These are phyloP conservation scores for Hyposoter didymator DNA, from an alignment of 2,888 invertebrate genomes.

Conservation along the genomic window DNA sequence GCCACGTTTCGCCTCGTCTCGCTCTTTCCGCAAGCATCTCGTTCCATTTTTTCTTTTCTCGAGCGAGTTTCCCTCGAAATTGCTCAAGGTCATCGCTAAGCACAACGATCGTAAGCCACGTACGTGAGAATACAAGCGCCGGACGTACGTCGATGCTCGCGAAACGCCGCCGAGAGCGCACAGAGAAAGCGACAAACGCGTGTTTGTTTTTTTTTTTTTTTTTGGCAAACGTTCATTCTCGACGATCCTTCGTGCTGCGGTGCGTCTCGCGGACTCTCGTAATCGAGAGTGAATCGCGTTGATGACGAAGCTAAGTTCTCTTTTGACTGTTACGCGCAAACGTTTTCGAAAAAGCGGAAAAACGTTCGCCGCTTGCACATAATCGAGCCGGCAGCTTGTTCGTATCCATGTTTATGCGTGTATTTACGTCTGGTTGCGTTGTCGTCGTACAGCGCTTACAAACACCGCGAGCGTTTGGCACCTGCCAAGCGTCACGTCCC, in stretches of 20 bases:
- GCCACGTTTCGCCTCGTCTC: not conserved
- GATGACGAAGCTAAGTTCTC: not conserved
- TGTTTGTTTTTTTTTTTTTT: not conserved
- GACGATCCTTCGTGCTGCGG: not conserved
- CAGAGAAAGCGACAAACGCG: not conserved
- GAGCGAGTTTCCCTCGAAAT: not conserved
- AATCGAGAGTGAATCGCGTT: constrained; percentile 4
- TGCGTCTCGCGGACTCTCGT: constrained; percentile 7
- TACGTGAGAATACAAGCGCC: not conserved
- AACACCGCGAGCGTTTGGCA: constrained; percentile 2
- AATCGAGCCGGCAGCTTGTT: not conserved
- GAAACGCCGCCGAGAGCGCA: not conserved
- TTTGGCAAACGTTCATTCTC: not conserved
- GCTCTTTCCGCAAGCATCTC: not conserved
- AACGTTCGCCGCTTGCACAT: not conserved
- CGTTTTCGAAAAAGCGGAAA: not conserved
- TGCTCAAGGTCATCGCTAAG: not conserved
- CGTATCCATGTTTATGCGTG: not conserved
- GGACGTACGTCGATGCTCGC: not conserved
- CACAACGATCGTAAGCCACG: not conserved
- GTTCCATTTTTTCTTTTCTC: too few relatives aligned
- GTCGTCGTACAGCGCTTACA: not conserved
- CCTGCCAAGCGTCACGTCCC: not conserved
- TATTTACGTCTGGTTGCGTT: not conserved
- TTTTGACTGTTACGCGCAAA: not conserved